phyloP scores from a whole-genome alignment of 23 tunicate genomes.

The Ascidia mentula region DNA sequence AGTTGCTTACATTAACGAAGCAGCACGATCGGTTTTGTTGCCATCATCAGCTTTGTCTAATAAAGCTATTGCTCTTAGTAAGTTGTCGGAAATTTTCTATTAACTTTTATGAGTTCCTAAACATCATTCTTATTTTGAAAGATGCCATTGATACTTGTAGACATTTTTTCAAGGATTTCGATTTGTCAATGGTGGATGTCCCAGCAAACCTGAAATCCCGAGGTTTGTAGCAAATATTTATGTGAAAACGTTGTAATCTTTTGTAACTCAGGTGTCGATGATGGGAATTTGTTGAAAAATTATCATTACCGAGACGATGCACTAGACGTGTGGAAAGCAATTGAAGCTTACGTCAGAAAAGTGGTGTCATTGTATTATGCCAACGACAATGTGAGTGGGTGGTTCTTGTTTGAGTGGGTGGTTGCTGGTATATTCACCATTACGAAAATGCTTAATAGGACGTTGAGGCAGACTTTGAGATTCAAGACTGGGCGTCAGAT shows the following conservation, averaged over 20 bases:
- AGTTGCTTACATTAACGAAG: slow-evolving; percentile 14
- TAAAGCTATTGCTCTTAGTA: slow-evolving; percentile 17
- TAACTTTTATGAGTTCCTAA: too few species aligned
- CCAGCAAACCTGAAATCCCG: not conserved
- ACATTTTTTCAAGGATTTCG: not conserved
- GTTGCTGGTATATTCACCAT: not conserved
- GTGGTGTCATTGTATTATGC: slow-evolving; percentile 1
- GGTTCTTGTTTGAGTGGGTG: not conserved
- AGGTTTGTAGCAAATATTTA: not conserved
- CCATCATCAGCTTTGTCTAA: not conserved
- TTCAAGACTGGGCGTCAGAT: slow-evolving; percentile 25
- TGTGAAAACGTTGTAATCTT: not conserved
- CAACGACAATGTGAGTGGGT: not conserved
- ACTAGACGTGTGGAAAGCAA: slow-evolving; percentile 19
- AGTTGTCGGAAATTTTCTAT: too few species aligned
- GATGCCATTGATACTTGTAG: not conserved
- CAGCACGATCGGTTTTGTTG: slow-evolving; percentile 16
- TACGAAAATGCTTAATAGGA: too few species aligned
- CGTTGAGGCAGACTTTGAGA: not conserved
- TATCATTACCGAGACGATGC: slow-evolving; percentile 51
- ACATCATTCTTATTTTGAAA: too few species aligned
- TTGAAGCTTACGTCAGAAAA: slow-evolving; percentile 14
- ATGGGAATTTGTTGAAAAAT: slow-evolving; percentile 18
- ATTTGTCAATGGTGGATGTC: not conserved
- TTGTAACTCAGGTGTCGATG: slow-evolving; percentile 13